phyloP scores from a whole-genome alignment of 1,140 invertebrate species.

The Galleria mellonella region DNA sequence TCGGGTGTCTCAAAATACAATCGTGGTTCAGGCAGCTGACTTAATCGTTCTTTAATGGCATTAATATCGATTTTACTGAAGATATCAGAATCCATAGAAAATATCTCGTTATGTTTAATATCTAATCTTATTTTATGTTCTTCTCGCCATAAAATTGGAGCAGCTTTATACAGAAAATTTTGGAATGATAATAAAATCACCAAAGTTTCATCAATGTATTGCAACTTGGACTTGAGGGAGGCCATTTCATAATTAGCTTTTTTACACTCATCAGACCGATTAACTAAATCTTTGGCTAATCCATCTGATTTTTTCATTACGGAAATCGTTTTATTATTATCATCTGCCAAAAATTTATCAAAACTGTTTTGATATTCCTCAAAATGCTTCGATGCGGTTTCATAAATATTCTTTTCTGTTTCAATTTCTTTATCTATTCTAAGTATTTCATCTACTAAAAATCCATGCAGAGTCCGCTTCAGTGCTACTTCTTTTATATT shows the following conservation, averaged over 20 bases:
- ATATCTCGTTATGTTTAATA: conserved; percentile 33
- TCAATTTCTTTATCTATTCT: conserved; percentile 76
- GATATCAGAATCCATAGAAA: conserved; percentile 41
- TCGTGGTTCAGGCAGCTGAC: conserved; percentile 50
- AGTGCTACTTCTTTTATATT: conserved; percentile 74
- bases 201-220: conserved; percentile 78
- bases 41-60: conserved; percentile 62
- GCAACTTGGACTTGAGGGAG: conserved; percentile 75
- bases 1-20: conserved; percentile 77
- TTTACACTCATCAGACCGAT: conserved; percentile 71
- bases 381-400: conserved; percentile 74
- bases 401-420: conserved; percentile 74
- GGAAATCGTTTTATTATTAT: conserved; percentile 77
- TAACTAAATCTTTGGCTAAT: conserved; percentile 63
- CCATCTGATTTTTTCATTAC: conserved; percentile 73
- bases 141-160: conserved; percentile 73
- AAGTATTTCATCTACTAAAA: conserved; percentile 76
- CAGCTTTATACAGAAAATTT: conserved; percentile 76
- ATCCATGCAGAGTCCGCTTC: conserved; percentile 75
- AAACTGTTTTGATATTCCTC: conserved; percentile 75
- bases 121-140: conserved; percentile 45
- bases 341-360: conserved; percentile 77
- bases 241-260: conserved; percentile 65
- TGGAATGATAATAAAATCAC: conserved; percentile 78
- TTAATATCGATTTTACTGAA: conserved; percentile 37